Evolutionary conservation across 2,113 vertebrate genomes (phyloP).

Genomic region (Dasyornis broadbenti): DNA sequence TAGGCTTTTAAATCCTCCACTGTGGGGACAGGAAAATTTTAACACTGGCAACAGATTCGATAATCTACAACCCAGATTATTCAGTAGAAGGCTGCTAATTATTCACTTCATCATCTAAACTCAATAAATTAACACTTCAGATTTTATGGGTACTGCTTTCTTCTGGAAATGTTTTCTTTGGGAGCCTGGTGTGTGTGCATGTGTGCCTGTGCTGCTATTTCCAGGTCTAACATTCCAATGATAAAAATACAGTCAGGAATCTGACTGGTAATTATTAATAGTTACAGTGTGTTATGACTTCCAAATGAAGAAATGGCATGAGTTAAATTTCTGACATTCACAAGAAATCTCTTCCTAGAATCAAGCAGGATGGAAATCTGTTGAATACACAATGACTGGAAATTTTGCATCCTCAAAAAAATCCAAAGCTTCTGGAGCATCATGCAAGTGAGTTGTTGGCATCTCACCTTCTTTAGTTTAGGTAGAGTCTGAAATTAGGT

Average conservation of each 20-base stretch:
- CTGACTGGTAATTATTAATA: constrained; percentile 4
- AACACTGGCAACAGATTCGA: background rate
- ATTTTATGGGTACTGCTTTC: background rate
- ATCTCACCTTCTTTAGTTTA: background rate
- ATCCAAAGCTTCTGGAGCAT: background rate
- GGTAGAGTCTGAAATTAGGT: background rate
- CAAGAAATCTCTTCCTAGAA: background rate
- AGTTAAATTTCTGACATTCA: background rate
- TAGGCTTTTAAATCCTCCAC: background rate
- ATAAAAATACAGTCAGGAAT: constrained; percentile 18
- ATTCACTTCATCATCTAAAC: background rate
- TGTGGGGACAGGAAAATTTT: background rate
- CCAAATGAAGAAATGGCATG: background rate
- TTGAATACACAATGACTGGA: background rate
- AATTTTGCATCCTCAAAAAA: background rate
- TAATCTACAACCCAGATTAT: background rate
- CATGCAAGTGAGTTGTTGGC: background rate
- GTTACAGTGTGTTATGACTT: background rate
- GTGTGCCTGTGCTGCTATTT: background rate
- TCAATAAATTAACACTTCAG: background rate
- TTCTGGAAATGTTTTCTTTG: background rate
- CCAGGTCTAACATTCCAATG: background rate
- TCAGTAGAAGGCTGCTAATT: background rate
- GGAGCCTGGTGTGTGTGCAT: background rate
- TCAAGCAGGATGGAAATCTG: background rate